Base-by-base conservation (phyloP, 2,888 invertebrate species). In the Cephus pygmeus region DNA sequence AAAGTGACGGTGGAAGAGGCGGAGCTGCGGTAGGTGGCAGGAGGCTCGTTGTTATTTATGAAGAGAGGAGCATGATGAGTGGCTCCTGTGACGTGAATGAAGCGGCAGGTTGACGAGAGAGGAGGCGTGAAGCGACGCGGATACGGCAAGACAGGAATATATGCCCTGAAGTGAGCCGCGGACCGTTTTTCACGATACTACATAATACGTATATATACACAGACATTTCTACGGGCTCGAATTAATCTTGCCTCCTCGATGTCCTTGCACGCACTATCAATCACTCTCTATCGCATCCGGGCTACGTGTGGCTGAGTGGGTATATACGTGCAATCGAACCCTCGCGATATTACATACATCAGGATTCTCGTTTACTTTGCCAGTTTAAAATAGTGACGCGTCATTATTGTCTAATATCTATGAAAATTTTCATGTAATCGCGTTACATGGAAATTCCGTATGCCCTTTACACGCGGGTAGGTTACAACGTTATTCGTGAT, bases 261-360 rank as follows among this genome's bases (percentile, higher is more conserved):
- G 78, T 78, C 78, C 78, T 78, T 75, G 73, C 78, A 78, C 78
- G 78, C 73, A 76, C 76, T 78, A 78, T 78, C 78, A 78, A 78
- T 78, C 78, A 78, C 35, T 75, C 78, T 78, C 75, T 78, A 78
- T 78, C 78, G 75, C 34, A 34, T 34, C 31, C 34, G 71, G 31
- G 71, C 23, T 71, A 56, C 23, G 56, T 56, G 56, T 56, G 23
- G 23, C 23, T 56, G 23, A 56, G 56, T 23, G 9, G 9, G 23
- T 56, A 56, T 56, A 56, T 9, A 12, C 35, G 56, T 56, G 56
- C 23, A 56, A 56, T 56, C 56, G 23, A 56, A 23, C 56, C 56
- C 56, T 56, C 56, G 15, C 23, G 56, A 56, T 56, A 56, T 56
- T 56, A 56, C 56, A 56, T 23, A 23, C 56, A 56, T 23, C 56